Base-by-base conservation (phyloP, 35 echinoderm and acorn worm species). In the Amphiura filiformis region DNA sequence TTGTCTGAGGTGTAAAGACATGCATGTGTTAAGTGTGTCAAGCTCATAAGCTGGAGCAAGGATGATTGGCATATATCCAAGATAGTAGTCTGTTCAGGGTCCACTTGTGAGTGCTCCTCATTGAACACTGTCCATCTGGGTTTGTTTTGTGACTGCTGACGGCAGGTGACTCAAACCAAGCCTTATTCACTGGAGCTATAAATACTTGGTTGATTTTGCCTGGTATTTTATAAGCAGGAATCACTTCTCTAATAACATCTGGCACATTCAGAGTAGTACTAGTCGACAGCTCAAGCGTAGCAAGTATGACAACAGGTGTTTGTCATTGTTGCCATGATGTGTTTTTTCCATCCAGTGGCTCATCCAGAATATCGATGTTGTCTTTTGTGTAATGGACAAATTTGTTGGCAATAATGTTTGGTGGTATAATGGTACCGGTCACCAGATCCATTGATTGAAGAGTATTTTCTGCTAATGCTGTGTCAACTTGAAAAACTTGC, bases 351-450 rank as follows among this genome's bases (percentile, higher is more conserved):
- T 91, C 75, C 12, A 91, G 39, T 1, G 83, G 85, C 35, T 85
- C 89, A 52, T 91, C 89, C 0, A 91, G 40, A 57, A 91, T 91
- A 76, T 91, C 89, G 0, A 84, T 91, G 61, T 91, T 91, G 42
- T 91, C 89, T 1, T 75, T 82, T 34, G 89, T 78, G 42, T 56
- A 85, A 41, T 85, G 83, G 0, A 91, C 37, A 80, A 80, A 86
- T 65, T 38, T 61, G 35, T 85, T 31, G 0, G 31, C 28, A 22
- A 70, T 17, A 18, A 86, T 33, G 36, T 80, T 86, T 80, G 47
- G 42, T 26, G 89, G 89, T 17, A 91, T 80, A 49, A 85, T 38
- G 56, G 81, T 76, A 1, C 83, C 89, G 13, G 82, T 85, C 39
- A 0, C 0, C 57, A 1, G 75, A 36, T 85, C 83, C 82, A 85